Base-by-base conservation (phyloP, 1,140 invertebrate species). In the Bombus sylvicola region DNA sequence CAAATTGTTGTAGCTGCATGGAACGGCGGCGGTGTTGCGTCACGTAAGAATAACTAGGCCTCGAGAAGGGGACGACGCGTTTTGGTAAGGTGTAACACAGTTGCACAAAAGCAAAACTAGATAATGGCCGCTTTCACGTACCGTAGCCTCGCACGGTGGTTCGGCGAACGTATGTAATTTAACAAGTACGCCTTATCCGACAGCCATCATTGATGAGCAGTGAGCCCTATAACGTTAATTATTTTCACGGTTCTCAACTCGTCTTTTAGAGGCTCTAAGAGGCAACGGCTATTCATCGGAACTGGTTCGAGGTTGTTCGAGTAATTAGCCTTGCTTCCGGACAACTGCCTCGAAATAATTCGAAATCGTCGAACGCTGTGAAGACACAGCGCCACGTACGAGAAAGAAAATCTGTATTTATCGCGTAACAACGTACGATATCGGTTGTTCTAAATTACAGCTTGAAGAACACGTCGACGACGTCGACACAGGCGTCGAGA, bases 91-190 rank as follows among this genome's bases (percentile, higher is more conserved):
- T 81, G 76, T 87, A 88, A 92, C 86, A 78, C 87, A 81, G 86
- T 92, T 92, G 92, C 88, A 88, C 87, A 92, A 93, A 91, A 93
- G 91, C 91, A 93, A 94, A 94, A 92, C 92, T 92, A 92, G 92
- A 92, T 94, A 94, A 94, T 94, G 92, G 93, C 86, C 93, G 93
- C 94, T 94, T 94, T 94, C 93, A 94, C 94, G 93, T 93, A 91
- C 89, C 90, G 92, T 92, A 92, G 92, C 88, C 90, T 90, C 91
- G 88, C 88, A 91, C 90, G 88, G 89, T 90, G 90, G 83, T 92
- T 91, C 90, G 92, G 86, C 88, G 92, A 93, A 92, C 88, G 90
- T 91, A 90, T 89, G 92, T 91, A 91, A 91, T 92, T 89, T 93
- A 92, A 92, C 92, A 90, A 93, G 92, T 88, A 86, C 87, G 89